Evolutionary conservation across 2,113 vertebrate species (phyloP).

Genomic region (Isichthys henryi): DNA sequence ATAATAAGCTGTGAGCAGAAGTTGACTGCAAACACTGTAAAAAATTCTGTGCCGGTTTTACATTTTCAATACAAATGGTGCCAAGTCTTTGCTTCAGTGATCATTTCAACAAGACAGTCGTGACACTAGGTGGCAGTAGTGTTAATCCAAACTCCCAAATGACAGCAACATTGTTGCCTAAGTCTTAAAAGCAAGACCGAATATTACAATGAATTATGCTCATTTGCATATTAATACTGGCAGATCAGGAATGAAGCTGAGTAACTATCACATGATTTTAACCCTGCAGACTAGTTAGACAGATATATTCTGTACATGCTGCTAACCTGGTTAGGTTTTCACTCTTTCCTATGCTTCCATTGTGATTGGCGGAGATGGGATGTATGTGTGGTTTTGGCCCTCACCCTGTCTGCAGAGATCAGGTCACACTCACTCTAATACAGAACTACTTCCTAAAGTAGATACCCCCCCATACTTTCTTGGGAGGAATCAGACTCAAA

Average conservation of each 20-base stretch:
- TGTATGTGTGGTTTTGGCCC: constrained; percentile 47
- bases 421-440: no score
- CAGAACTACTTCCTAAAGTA: no score
- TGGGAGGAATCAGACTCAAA: no score
- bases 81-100: neutral
- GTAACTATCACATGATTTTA: neutral
- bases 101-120: neutral
- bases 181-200: neutral
- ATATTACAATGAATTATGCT: neutral
- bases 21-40: neutral
- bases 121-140: constrained; percentile 1
- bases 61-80: neutral
- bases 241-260: neutral
- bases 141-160: neutral
- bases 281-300: neutral
- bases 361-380: constrained; percentile 51
- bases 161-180: neutral
- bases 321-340: constrained; percentile 24
- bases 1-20: neutral
- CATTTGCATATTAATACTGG: neutral
- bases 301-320: neutral
- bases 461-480: neutral
- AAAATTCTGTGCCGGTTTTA: neutral
- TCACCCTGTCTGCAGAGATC: constrained; percentile 17
- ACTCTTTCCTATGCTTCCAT: constrained; percentile 55